Evolutionary conservation across 37 sponge, comb jelly and placozoan genomes (phyloP), one percentile per base, ranked within the genome.

Genomic region (Dysidea cf. avara): DNA sequence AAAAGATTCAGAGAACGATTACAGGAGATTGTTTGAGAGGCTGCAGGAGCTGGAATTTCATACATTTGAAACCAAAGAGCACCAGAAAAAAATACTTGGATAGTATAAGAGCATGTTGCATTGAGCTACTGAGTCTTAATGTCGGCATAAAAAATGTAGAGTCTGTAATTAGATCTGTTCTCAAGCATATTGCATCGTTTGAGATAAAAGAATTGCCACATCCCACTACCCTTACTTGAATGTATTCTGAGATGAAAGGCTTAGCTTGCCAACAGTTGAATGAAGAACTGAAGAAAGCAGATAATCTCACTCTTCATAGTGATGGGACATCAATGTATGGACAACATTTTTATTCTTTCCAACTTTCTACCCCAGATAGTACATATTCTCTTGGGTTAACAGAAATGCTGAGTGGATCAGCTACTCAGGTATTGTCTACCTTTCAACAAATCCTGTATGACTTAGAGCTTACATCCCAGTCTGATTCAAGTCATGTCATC

Each of bases 261-360:
- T 25, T 71, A n/a, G 38, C 37, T 33, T 71, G 26, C 36, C 35
- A 35, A n/a, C 72, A 71, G 11, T 14, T 55, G 20, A n/a, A 26
- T 33, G 56, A 53, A 55, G 57, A 71, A 32, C 34, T 71, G 25
- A 6, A 26, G 25, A 56, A 26, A 28, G 29, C 6, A 56, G 58
- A 56, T 56, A 56, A 56, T 26, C 29, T 56, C 29, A 56, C 58
- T 56, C 29, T 56, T 28, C 58, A 56, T 26, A 30, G 57, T 55
- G 72, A 71, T 71, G 72, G 72, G 3, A 71, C 72, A 3, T 35
- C 58, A 54, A 71, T 53, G 57, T 71, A 53, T 71, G 57, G 72
- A n/a, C 33, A 71, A 18, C 31, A 71, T 34, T 71, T 53, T 33
- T 25, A 26, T 16, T 28, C 56, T n/a, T 71, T 35, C 36, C 72